Evolutionary conservation across 2,888 invertebrate species (phyloP), one percentile per base, ranked within the genome.

Genomic region (Smittia sp.): DNA sequence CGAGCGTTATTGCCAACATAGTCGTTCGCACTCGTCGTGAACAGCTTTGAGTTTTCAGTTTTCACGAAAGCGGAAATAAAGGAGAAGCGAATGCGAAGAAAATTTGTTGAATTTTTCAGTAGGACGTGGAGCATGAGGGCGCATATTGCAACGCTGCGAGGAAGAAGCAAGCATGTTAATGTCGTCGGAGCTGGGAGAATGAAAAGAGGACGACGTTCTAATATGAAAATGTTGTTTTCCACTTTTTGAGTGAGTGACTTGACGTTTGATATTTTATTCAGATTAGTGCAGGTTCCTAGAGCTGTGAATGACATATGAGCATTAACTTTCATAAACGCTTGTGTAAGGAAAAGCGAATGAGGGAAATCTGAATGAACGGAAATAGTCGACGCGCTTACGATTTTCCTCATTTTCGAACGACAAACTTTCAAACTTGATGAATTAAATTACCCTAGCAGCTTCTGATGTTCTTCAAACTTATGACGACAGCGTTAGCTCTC

Each of bases 61-160:
- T 32, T 46, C 6, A 11, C 4, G 18, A 7, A 20, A 20, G 58
- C 58, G 18, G 20, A 58, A 20, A 58, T 18, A 20, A 20, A n/a
- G 22, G 4, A 4, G 18, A 58, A 11, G 1, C 6, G 22, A 58
- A 58, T 58, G 20, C 22, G 58, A 22, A 58, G 22, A 18, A 18
- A 15, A 58, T 58, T 58, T 58, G 58, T 58, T 58, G 58, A 58
- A 58, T 58, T 18, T 58, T 58, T 58, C 46, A 46, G 46, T 15
- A 11, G 6, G 32, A 46, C 11, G 15, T 46, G 2, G 46, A 15
- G 46, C n/a, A n/a, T 3, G 46, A n/a, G n/a, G 46, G 46, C 46
- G 46, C 46, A 46, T 46, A 15, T 46, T 46, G 11, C 15, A 46
- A 46, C n/a, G 46, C 15, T 11, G 46, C 2, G n/a, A 46, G 46